phyloP scores from a whole-genome alignment of 2,888 invertebrate genomes.

The Ectemnius continuus region DNA sequence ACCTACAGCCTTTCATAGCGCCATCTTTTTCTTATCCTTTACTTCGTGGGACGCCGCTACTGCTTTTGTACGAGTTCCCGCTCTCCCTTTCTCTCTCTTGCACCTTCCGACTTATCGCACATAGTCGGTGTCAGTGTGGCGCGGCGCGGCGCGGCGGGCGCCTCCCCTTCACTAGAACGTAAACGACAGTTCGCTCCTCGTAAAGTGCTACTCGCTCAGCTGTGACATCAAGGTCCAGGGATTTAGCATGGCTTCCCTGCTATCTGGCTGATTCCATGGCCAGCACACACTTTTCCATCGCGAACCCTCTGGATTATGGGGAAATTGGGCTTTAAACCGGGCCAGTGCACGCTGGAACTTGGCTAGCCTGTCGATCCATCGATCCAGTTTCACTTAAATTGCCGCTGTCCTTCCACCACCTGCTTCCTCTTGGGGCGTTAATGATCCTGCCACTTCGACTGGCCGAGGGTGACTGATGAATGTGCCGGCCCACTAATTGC shows the following conservation, averaged over 20 bases:
- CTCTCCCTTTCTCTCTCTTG: constrained; percentile 9
- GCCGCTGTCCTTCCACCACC: not conserved
- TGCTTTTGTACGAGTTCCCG: not conserved
- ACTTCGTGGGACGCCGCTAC: constrained; percentile 22
- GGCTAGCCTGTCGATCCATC: constrained; percentile 1
- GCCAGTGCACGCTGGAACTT: not conserved
- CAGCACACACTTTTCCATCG: constrained; percentile 2
- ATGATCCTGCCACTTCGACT: constrained; percentile 5
- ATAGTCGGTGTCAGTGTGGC: constrained; percentile 13
- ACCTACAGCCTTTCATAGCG: too few relatives aligned
- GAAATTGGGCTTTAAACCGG: not conserved
- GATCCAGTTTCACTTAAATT: constrained; percentile 14
- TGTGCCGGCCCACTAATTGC: not conserved
- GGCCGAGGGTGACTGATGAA: constrained; percentile 1
- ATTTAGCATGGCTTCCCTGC: constrained; percentile 38
- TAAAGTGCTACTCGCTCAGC: constrained; percentile 37
- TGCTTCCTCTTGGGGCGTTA: not conserved
- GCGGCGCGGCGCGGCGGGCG: too few relatives aligned
- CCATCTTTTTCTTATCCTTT: constrained; percentile 7
- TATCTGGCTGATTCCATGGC: constrained; percentile 13
- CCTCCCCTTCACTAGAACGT: constrained; percentile 9
- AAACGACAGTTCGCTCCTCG: constrained; percentile 27
- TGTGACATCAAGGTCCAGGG: constrained; percentile 43
- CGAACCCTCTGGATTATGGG: not conserved
- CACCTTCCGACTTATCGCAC: constrained; percentile 21